A percentile compares a stretch with the other conserved stretches of the same genome.
These are phyloP conservation scores for Plagodis dolabraria DNA, from an alignment of 2,888 invertebrate species.

Conservation along the genomic window DNA sequence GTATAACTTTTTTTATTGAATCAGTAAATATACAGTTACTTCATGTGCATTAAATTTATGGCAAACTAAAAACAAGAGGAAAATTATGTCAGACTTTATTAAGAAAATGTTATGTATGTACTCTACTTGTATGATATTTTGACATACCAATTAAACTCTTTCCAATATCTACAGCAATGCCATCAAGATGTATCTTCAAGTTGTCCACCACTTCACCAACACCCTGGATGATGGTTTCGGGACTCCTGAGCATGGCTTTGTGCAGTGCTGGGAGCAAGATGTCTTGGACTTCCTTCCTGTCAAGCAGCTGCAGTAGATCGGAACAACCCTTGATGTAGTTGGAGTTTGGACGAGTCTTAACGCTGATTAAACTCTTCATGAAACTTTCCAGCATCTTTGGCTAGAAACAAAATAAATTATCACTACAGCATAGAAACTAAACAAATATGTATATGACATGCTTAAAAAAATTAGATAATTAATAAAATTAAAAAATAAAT, in stretches of 20 bases:
- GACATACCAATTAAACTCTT: conserved; percentile 90
- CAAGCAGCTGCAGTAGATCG: conserved; percentile 86
- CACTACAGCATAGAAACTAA: too few relatives aligned
- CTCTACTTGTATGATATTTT: conserved; percentile 7
- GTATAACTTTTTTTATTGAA: too few relatives aligned
- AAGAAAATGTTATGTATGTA: not conserved
- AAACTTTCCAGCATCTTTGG: conserved; percentile 88
- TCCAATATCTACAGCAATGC: conserved; percentile 90
- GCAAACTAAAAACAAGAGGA: too few relatives aligned
- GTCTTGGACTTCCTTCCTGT: conserved; percentile 88
- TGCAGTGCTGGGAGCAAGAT: conserved; percentile 93
- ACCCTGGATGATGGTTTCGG: conserved; percentile 94
- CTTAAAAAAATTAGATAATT: too few relatives aligned
- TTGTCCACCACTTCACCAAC: conserved; percentile 91
- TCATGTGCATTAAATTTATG: too few relatives aligned
- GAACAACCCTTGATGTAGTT: conserved; percentile 88
- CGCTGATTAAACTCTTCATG: conserved; percentile 90
- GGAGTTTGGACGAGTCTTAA: conserved; percentile 90
- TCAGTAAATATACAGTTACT: too few relatives aligned
- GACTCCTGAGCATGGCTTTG: conserved; percentile 96
- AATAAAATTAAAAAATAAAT: too few relatives aligned
- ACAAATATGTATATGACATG: too few relatives aligned
- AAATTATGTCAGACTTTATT: not conserved
- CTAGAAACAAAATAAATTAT: conserved; percentile 61
- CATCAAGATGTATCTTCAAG: conserved; percentile 90